Evolutionary conservation across 2,888 invertebrate genomes (phyloP).

Genomic region (Orchesellides sinensis): DNA sequence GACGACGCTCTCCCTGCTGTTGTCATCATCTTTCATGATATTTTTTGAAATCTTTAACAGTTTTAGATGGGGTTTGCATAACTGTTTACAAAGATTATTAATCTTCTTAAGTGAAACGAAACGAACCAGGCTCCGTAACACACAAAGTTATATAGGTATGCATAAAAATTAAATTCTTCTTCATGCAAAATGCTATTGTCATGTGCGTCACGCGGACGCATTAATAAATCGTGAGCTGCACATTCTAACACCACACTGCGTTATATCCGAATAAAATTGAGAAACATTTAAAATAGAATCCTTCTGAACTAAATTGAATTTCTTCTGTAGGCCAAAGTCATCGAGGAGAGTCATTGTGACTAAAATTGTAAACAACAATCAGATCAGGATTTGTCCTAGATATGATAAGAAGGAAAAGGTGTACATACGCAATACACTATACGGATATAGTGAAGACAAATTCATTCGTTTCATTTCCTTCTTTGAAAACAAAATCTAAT

Average conservation of each 20-base stretch:
- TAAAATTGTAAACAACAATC: neutral
- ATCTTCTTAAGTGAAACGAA: constrained; percentile 24
- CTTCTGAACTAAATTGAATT: too few species aligned
- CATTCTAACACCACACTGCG: constrained; percentile 13
- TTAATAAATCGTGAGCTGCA: constrained; percentile 38
- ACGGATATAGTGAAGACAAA: neutral
- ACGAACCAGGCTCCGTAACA: neutral
- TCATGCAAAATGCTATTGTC: constrained; percentile 1
- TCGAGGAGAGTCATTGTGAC: neutral
- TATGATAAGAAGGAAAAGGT: neutral
- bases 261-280: too few species aligned
- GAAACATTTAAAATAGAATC: too few species aligned
- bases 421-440: too few species aligned
- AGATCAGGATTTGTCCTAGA: constrained; percentile 20
- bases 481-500: constrained; percentile 1
- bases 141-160: too few species aligned
- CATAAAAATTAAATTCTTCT: too few species aligned
- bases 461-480: neutral
- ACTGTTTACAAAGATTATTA: constrained; percentile 30
- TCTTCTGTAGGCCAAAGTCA: neutral
- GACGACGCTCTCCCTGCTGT: too few species aligned
- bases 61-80: constrained; percentile 47
- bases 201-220: constrained; percentile 28
- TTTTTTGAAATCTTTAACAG: too few species aligned
- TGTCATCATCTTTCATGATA: too few species aligned